These are phyloP conservation scores for Myrmophylax atrothorax DNA, from an alignment of 2,113 vertebrate genomes.

Conservation along the genomic window DNA sequence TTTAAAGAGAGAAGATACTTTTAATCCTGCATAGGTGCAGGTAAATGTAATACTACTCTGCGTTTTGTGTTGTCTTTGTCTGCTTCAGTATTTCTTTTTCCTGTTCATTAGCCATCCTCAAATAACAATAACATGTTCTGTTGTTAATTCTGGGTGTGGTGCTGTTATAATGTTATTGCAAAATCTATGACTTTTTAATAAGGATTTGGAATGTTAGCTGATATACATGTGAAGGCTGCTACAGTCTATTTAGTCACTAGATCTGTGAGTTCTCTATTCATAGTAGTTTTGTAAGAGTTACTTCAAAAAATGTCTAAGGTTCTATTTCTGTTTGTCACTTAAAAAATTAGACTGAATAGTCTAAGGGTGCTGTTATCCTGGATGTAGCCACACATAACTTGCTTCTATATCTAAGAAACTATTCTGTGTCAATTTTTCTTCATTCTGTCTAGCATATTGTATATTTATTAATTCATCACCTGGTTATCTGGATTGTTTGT, in stretches of 20 bases:
- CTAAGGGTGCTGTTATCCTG: neutral
- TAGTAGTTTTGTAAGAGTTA: neutral
- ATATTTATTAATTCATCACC: neutral
- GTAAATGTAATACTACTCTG: neutral
- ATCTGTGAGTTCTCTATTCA: neutral
- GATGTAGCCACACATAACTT: neutral
- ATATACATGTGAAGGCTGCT: neutral
- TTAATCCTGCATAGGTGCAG: neutral
- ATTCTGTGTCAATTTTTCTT: neutral
- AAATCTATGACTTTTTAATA: neutral
- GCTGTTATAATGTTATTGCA: neutral
- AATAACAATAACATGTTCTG: neutral
- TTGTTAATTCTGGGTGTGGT: neutral
- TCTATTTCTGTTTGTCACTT: neutral
- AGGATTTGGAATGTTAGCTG: neutral
- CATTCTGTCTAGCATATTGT: neutral
- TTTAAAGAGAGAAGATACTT: neutral
- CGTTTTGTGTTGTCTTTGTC: neutral
- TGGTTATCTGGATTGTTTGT: neutral
- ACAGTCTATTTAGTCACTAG: neutral
- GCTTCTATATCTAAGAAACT: neutral
- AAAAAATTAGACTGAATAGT: neutral
- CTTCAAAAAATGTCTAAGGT: neutral
- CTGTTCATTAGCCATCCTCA: neutral
- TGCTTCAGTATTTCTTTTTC: neutral